A percentile compares a stretch with the other conserved stretches of the same genome.
Conservation (phyloP, 1,140 invertebrate genomes). For the Drosophila malerkotliana region DNA sequence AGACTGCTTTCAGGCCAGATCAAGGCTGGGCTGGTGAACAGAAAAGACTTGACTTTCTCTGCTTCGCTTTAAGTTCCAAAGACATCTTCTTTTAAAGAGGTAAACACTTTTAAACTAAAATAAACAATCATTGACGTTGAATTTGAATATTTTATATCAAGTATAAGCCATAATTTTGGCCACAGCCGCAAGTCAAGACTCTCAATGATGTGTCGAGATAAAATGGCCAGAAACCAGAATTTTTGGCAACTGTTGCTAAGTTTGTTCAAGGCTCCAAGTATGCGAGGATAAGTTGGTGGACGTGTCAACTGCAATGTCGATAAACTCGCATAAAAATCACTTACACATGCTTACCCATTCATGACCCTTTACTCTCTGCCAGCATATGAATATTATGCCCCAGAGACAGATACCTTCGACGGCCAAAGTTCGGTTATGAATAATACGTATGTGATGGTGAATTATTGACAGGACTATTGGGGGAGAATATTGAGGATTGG, state of each 20-base stretch:
- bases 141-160: background rate
- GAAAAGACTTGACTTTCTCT: background rate
- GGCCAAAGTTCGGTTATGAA: conserved; percentile 56
- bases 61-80: conserved; percentile 16
- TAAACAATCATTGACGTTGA: too few species aligned
- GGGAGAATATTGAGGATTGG: conserved; percentile 47
- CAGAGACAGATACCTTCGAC: conserved; percentile 2
- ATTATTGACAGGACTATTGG: conserved; percentile 37
- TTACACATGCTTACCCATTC: conserved; percentile 49
- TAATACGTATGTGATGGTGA: conserved; percentile 46
- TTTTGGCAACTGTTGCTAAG: conserved; percentile 35
- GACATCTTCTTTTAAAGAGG: background rate
- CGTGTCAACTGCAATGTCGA: conserved; percentile 52
- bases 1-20: background rate
- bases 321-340: conserved; percentile 61
- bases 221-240: background rate
- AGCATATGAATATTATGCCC: background rate
- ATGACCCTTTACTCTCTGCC: conserved; percentile 26
- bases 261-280: background rate
- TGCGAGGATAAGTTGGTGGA: conserved; percentile 4
- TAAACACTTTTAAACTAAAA: background rate
- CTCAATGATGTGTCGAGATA: background rate
- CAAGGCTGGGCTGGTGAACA: background rate
- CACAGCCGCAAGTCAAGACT: background rate
- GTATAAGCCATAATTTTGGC: background rate